phyloP scores from a whole-genome alignment of 1,140 invertebrate genomes.

The Varroa destructor region DNA sequence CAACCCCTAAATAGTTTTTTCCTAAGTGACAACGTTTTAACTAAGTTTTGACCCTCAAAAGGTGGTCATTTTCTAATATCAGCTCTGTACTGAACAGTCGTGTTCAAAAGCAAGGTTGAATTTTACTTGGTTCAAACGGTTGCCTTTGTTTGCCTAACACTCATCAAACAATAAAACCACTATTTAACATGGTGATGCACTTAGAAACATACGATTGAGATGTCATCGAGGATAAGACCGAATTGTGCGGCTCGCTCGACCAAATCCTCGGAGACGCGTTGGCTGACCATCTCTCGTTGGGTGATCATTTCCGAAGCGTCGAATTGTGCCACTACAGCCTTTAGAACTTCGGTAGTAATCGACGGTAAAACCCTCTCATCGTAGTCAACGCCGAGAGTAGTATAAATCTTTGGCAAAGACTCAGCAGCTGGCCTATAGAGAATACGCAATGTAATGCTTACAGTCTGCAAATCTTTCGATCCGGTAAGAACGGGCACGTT shows the following conservation, averaged over 20 bases:
- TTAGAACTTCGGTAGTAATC: constrained; percentile 96
- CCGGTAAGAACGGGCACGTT: constrained; percentile 94
- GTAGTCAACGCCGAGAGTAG: constrained; percentile 90
- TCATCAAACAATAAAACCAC: no score
- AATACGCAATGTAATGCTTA: constrained; percentile 96
- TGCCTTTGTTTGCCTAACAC: no score
- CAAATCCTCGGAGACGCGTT: constrained; percentile 79
- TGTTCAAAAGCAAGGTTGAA: no score
- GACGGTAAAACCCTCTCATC: constrained; percentile 96
- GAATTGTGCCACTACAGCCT: constrained; percentile 97
- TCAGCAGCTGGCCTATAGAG: constrained; percentile 83
- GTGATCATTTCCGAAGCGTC: constrained; percentile 98
- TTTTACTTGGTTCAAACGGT: no score
- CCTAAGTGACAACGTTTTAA: no score
- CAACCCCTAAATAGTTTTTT: no score
- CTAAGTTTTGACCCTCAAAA: no score
- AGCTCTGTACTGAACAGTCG: no score
- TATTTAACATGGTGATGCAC: no score
- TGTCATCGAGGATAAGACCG: constrained; percentile 94
- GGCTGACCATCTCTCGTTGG: constrained; percentile 91
- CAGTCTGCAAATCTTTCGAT: constrained; percentile 99
- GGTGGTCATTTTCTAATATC: no score
- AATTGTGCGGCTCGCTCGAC: constrained; percentile 85
- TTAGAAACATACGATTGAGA: constrained; percentile 55
- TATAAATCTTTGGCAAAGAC: constrained; percentile 77